Evolutionary conservation across 1,140 invertebrate species (phyloP), one percentile per base, ranked within the genome.

Genomic region (Microplitis mediator): DNA sequence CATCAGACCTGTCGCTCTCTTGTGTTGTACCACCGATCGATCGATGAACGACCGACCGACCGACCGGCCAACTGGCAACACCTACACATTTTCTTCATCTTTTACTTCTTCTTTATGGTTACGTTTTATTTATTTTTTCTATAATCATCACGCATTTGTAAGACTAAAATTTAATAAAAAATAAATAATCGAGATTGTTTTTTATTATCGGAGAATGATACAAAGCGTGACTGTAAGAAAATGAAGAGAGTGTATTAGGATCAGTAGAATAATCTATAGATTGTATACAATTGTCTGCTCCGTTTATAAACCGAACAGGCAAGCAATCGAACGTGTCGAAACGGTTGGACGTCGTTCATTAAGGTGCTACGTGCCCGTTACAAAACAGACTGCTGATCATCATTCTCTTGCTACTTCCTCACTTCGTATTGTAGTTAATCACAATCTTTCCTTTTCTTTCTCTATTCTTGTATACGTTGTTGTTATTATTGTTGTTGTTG

Each of bases 281-380:
- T 39, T 8, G 3, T 39, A 8, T 39, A 39, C 9, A 39, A 39
- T 39, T 8, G 54, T 64, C 16, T 69, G 50, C 64, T 62, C 68
- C 74, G 71, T 75, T 72, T 72, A 72, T 52, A 72, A 72, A 66
- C 62, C 70, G 63, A 54, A 63, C 70, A 76, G 69, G 70, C 74
- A 77, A 80, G 74, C 6, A 45, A 11, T 81, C 73, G 77, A 81
- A 80, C 77, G 80, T 81, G 78, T 81, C 77, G 80, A 81, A 81
- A 79, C 76, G 78, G 72, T 80, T 79, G 74, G 78, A 76, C 78
- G 78, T 80, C 75, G 76, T 80, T 78, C 76, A 81, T 81, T 80
- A 80, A 78, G 70, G 35, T 65, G 70, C 71, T 80, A 79, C 76
- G 77, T 80, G 77, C 70, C 16, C 70, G 39, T 6, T 9, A 45